phyloP scores from a whole-genome alignment of 1,140 invertebrate genomes.

The Aphelinus atriplicis region DNA sequence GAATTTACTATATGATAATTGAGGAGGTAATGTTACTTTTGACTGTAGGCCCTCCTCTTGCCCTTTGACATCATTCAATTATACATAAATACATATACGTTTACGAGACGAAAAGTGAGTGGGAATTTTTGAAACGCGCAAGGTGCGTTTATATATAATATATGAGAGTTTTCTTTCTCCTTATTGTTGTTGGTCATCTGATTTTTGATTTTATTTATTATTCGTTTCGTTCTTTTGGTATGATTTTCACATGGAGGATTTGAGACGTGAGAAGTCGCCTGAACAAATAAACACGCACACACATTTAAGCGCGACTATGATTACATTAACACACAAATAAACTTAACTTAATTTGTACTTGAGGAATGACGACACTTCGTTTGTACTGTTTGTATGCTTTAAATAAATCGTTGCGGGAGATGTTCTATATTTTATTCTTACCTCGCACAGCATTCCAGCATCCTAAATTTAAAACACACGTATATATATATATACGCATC shows the following conservation, averaged over 20 bases:
- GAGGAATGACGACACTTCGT: constrained; percentile 56
- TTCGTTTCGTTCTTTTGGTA: constrained; percentile 8
- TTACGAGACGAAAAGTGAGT: not conserved
- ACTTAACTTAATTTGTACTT: constrained; percentile 59
- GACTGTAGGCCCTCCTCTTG: constrained; percentile 19
- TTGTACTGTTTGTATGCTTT: constrained; percentile 68
- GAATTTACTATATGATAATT: not conserved
- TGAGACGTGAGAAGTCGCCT: not conserved
- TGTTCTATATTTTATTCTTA: constrained; percentile 18
- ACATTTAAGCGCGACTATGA: constrained; percentile 1
- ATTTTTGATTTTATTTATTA: not conserved
- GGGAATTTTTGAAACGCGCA: not conserved
- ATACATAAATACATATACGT: not conserved
- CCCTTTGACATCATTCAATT: constrained; percentile 19
- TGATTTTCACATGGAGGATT: constrained; percentile 2
- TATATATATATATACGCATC: too few relatives aligned
- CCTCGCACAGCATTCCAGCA: not conserved
- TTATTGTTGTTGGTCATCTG: not conserved
- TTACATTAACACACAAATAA: constrained; percentile 47
- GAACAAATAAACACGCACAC: not conserved
- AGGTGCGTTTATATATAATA: not conserved
- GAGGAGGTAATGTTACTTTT: not conserved
- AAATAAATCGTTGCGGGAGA: constrained; percentile 64
- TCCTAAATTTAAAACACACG: too few relatives aligned
- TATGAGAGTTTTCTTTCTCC: not conserved